These are phyloP conservation scores for Protobothrops mucrosquamatus DNA, from an alignment of 2,113 vertebrate species.

Conservation along the genomic window DNA sequence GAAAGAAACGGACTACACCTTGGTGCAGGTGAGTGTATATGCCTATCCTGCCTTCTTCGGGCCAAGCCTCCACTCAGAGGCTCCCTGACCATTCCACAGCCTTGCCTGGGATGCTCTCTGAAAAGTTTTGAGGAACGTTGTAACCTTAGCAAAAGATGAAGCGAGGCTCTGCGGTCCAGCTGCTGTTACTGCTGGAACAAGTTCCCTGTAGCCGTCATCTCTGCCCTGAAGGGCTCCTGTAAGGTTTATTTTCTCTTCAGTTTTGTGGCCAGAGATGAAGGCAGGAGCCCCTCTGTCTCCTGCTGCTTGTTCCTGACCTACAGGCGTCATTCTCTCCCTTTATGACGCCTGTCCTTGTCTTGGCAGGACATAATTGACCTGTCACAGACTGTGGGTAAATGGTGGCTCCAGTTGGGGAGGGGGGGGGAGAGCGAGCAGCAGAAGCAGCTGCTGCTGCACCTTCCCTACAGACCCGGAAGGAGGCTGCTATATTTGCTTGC, in stretches of 20 bases:
- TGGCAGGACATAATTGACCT: conserved; percentile 9
- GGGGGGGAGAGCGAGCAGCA: not conserved
- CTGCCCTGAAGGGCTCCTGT: not conserved
- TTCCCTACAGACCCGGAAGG: not conserved
- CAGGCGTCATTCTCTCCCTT: conserved; percentile 10
- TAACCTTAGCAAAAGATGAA: not conserved
- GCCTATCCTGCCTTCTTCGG: not conserved
- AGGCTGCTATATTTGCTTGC: not conserved
- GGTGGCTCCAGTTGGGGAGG: conserved; percentile 22
- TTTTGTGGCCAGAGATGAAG: conserved; percentile 10
- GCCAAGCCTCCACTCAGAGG: not conserved
- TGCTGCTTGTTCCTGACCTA: not conserved
- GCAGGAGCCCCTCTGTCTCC: not conserved
- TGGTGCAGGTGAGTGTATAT: conserved; percentile 67
- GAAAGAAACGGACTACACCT: conserved; percentile 55
- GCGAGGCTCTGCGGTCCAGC: not conserved
- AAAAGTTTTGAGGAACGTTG: not conserved
- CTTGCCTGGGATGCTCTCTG: not conserved
- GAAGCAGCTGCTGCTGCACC: not conserved
- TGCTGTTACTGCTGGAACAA: not conserved
- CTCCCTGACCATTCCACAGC: not conserved
- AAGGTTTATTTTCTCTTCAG: conserved; percentile 17
- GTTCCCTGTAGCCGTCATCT: not conserved
- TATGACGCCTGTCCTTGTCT: conserved; percentile 8
- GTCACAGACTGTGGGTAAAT: conserved; percentile 11